These are phyloP conservation scores for Cebidichthys violaceus DNA, from an alignment of 2,113 vertebrate species.

Conservation along the genomic window DNA sequence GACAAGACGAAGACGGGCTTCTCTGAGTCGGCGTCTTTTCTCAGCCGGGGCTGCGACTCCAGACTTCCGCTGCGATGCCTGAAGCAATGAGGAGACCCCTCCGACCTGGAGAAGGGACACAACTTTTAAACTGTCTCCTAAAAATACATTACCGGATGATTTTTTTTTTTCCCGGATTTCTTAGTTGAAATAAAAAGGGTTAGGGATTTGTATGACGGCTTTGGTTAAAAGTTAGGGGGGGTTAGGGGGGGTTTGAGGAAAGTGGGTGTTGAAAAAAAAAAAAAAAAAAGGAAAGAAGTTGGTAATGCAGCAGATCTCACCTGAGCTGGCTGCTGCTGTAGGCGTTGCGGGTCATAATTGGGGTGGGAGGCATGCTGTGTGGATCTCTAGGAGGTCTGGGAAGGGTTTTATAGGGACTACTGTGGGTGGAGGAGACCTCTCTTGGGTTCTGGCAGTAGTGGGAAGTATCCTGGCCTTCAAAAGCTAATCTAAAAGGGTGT, in stretches of 20 bases:
- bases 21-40: slow-evolving; percentile 83
- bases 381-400: slow-evolving; percentile 88
- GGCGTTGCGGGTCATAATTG: slow-evolving; percentile 92
- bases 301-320: slow-evolving; percentile 77
- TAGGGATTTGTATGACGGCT: neutral
- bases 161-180: slow-evolving; percentile 12
- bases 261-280: neutral
- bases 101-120: slow-evolving; percentile 81
- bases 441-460: slow-evolving; percentile 75
- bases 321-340: slow-evolving; percentile 96
- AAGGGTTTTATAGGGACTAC: slow-evolving; percentile 91
- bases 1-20: slow-evolving; percentile 88
- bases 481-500: slow-evolving; percentile 64
- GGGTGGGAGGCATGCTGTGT: slow-evolving; percentile 92
- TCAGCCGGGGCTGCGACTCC: slow-evolving; percentile 89
- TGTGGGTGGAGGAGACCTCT: slow-evolving; percentile 89
- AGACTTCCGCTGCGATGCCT: slow-evolving; percentile 94
- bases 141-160: neutral
- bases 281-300: neutral
- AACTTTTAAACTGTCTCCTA: slow-evolving; percentile 8
- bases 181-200: slow-evolving; percentile 3
- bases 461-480: slow-evolving; percentile 68
- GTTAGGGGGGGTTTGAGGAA: neutral
- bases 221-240: neutral
- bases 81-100: slow-evolving; percentile 86